Percentiles rank a stretch among this genome's conserved stretches.
These are phyloP conservation scores for Pherbina coryleti DNA, from an alignment of 2,888 invertebrate genomes.

Conservation along the genomic window DNA sequence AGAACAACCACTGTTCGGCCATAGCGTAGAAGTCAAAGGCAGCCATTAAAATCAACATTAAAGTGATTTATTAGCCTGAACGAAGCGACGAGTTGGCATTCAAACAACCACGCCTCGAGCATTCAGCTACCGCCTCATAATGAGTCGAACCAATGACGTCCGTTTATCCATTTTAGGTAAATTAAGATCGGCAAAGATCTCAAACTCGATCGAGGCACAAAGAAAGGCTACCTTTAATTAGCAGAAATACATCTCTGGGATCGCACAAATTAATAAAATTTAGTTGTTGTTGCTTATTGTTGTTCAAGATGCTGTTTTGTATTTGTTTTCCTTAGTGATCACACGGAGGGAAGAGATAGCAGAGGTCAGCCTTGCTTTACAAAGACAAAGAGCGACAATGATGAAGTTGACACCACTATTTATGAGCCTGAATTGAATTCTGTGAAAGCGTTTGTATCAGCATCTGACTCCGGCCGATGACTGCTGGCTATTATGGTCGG, in stretches of 20 bases:
- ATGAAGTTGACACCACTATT: no score
- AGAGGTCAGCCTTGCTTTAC: no score
- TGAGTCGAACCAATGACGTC: slow-evolving; percentile 10
- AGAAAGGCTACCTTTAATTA: neutral
- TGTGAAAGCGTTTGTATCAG: no score
- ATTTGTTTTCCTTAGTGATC: no score
- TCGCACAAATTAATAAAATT: neutral
- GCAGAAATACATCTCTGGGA: neutral
- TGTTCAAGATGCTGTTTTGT: neutral
- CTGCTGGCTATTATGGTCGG: no score
- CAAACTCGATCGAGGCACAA: slow-evolving; percentile 2
- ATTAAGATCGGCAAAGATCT: slow-evolving; percentile 9
- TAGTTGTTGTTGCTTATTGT: neutral
- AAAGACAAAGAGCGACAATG: no score
- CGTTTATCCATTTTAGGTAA: neutral
- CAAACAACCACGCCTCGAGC: slow-evolving; percentile 13
- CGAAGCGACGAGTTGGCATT: neutral
- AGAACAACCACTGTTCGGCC: slow-evolving; percentile 15
- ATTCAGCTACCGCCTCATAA: neutral
- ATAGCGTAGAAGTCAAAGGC: slow-evolving; percentile 19
- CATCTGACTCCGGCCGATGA: no score
- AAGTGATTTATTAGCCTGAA: slow-evolving; percentile 28
- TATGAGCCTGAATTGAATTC: no score
- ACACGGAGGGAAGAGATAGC: no score
- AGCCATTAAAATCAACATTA: slow-evolving; percentile 31